These are phyloP conservation scores for Thamnophis sirtalis DNA, from an alignment of 2,113 vertebrate species.

Conservation along the genomic window DNA sequence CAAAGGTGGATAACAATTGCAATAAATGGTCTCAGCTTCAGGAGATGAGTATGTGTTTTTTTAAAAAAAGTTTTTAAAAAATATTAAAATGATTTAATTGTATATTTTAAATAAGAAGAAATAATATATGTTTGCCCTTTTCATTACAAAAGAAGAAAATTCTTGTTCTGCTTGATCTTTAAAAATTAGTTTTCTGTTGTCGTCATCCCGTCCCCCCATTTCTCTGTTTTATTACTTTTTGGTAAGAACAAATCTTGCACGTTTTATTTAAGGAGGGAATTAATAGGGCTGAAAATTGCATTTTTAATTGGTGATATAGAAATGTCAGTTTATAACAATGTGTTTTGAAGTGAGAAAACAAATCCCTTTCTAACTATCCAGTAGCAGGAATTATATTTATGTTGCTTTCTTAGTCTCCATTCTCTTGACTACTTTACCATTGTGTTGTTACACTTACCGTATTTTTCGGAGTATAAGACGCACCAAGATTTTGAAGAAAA, in stretches of 20 bases:
- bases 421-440: background rate
- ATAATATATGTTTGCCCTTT: background rate
- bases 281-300: background rate
- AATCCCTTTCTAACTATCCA: background rate
- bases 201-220: background rate
- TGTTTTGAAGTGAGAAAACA: background rate
- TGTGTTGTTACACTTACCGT: background rate
- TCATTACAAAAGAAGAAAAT: background rate
- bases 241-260: background rate
- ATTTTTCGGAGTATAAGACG: too few relatives aligned
- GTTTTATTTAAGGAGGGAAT: background rate
- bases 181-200: background rate
- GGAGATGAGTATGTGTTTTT: constrained; percentile 73
- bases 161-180: background rate
- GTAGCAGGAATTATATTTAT: background rate
- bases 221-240: background rate
- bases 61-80: background rate
- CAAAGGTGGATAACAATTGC: constrained; percentile 76
- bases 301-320: background rate
- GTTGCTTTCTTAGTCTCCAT: background rate
- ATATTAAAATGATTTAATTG: background rate
- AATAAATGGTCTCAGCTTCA: constrained; percentile 80
- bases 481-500: too few relatives aligned
- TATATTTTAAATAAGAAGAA: background rate
- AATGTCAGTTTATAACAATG: background rate